A percentile compares a stretch with the other conserved stretches of the same genome.
Conservation (phyloP, 2,888 invertebrate genomes). For the Tipula helvola region DNA sequence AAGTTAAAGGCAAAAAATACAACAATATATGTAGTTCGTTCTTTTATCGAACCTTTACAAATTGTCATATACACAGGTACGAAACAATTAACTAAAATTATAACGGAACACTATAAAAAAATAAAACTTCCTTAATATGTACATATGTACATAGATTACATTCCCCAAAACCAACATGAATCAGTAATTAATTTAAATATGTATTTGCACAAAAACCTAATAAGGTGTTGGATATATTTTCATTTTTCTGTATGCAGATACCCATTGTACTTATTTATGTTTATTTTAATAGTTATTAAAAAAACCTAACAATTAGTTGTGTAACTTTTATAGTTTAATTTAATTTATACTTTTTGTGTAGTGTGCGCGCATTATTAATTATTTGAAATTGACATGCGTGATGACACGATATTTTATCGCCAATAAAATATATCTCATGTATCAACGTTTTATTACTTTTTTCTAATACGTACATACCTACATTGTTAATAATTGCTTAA, state of each 20-base stretch:
- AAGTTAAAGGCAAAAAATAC: not conserved
- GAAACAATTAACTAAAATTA: not conserved
- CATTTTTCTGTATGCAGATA: not conserved
- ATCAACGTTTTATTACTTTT: not conserved
- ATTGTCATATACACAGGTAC: not conserved
- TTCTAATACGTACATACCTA: not conserved
- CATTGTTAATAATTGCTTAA: not conserved
- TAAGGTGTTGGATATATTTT: not conserved
- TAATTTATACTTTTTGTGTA: not conserved
- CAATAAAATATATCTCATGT: not conserved
- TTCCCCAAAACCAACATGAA: not conserved
- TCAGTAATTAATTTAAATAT: not conserved
- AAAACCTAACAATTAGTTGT: not conserved
- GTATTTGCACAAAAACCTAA: not conserved
- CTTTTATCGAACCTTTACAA: too few relatives aligned
- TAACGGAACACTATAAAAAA: not conserved
- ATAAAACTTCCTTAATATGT: not conserved
- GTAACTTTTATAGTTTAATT: not conserved
- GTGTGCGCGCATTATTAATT: not conserved
- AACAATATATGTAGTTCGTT: not conserved
- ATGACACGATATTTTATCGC: not conserved
- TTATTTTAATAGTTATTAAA: not conserved
- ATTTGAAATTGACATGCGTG: not conserved
- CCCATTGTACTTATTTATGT: not conserved
- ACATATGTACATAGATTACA: too few relatives aligned